Conservation (phyloP, 2,797 vertebrate genomes). For the Cetoscarus ocellatus region DNA sequence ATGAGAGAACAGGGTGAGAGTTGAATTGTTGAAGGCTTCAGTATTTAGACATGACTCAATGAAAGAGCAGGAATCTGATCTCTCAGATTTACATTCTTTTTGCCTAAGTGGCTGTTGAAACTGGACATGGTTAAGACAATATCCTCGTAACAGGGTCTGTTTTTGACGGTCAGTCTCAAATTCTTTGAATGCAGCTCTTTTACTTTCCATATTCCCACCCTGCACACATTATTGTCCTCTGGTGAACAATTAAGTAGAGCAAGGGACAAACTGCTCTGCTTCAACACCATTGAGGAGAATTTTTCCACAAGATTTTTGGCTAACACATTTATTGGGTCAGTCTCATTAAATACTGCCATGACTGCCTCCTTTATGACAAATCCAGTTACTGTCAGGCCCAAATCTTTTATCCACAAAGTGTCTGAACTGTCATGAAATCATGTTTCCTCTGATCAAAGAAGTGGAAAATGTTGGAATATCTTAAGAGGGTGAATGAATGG, state of each 20-base stretch:
- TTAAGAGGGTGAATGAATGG: background rate
- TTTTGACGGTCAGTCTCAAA: slow-evolving; percentile 7
- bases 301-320: slow-evolving; percentile 21
- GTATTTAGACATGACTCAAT: slow-evolving; percentile 38
- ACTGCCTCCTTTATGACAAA: slow-evolving; percentile 3
- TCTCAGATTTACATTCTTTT: slow-evolving; percentile 53
- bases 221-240: background rate
- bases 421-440: slow-evolving; percentile 9
- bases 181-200: slow-evolving; percentile 1
- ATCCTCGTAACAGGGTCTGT: slow-evolving; percentile 12
- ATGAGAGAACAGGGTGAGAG: slow-evolving; percentile 18
- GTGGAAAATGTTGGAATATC: background rate
- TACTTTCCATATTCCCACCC: slow-evolving; percentile 2
- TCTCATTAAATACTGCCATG: slow-evolving; percentile 3
- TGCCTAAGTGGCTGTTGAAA: slow-evolving; percentile 7
- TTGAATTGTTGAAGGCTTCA: slow-evolving; percentile 43
- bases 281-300: background rate
- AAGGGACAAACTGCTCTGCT: background rate
- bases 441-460: slow-evolving; percentile 9
- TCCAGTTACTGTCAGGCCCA: background rate
- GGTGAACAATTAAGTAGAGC: background rate
- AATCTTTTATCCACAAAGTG: slow-evolving; percentile 4
- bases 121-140: slow-evolving; percentile 22
- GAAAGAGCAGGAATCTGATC: slow-evolving; percentile 49
- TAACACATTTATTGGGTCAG: slow-evolving; percentile 1